Evolutionary conservation across 2,797 vertebrate genomes (phyloP).

Genomic region (Rhincodon typus): DNA sequence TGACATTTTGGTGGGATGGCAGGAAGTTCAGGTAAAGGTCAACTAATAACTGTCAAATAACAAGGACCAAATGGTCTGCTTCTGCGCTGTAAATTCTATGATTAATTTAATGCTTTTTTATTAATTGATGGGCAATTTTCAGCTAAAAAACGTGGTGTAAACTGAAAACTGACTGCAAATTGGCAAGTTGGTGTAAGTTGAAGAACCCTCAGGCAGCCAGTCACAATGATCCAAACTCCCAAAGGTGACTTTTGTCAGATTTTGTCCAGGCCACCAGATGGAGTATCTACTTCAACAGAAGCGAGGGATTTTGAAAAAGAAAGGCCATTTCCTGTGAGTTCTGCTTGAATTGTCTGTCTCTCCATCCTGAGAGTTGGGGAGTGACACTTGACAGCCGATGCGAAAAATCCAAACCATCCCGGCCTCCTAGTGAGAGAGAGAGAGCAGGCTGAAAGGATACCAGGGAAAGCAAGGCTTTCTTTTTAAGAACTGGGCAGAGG

Average conservation of each 20-base stretch:
- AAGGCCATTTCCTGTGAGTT: neutral
- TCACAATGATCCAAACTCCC: neutral
- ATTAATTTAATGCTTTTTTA: neutral
- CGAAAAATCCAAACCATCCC: neutral
- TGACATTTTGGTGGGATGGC: neutral
- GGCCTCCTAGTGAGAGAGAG: neutral
- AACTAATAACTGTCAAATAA: neutral
- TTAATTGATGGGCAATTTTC: no score
- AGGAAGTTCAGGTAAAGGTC: neutral
- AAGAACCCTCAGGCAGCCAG: neutral
- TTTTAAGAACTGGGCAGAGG: neutral
- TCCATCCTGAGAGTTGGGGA: neutral
- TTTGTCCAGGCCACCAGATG: constrained; percentile 19
- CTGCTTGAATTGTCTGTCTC: neutral
- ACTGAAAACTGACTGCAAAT: neutral
- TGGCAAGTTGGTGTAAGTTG: neutral
- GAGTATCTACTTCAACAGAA: neutral
- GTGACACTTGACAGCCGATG: constrained; percentile 3
- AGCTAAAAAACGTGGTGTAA: neutral
- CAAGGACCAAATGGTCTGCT: neutral
- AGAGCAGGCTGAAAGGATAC: neutral
- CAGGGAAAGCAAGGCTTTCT: neutral
- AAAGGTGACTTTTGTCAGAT: neutral
- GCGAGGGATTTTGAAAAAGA: neutral
- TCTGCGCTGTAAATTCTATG: neutral